Evolutionary conservation across 2,888 invertebrate species (phyloP).

Genomic region (Chesias legatella): DNA sequence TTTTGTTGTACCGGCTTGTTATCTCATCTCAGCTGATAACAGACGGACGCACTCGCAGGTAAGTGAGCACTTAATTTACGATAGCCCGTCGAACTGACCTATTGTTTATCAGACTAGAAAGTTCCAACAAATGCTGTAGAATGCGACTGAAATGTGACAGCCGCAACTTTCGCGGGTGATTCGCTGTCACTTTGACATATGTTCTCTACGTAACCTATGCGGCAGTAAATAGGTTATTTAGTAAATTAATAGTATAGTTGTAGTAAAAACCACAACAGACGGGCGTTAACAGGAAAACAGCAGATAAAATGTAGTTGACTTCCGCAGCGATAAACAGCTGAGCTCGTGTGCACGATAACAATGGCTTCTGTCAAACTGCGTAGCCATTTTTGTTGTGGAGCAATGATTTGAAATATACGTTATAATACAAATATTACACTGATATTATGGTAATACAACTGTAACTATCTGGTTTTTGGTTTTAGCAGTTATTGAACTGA

Average conservation of each 20-base stretch:
- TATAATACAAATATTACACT: too few relatives aligned
- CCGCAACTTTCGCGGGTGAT: background rate
- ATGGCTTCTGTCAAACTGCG: background rate
- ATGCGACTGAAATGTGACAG: too few relatives aligned
- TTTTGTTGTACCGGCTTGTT: slow-evolving; percentile 41
- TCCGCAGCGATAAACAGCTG: slow-evolving; percentile 55
- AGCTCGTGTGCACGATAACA: slow-evolving; percentile 21
- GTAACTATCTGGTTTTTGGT: too few relatives aligned
- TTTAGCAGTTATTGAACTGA: too few relatives aligned
- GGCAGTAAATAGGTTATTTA: background rate
- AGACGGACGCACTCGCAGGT: slow-evolving; percentile 51
- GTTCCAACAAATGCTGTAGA: too few relatives aligned
- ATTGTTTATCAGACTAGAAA: too few relatives aligned
- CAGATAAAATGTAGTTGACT: slow-evolving; percentile 42
- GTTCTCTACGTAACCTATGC: too few relatives aligned
- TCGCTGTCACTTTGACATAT: background rate
- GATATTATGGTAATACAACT: too few relatives aligned
- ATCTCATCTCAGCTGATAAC: slow-evolving; percentile 53
- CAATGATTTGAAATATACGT: too few relatives aligned
- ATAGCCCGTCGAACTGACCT: too few relatives aligned
- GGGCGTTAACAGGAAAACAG: slow-evolving; percentile 37
- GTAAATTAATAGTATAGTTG: too few relatives aligned
- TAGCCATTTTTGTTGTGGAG: too few relatives aligned
- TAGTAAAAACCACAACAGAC: background rate
- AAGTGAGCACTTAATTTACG: slow-evolving; percentile 25